phyloP scores from a whole-genome alignment of 2,113 vertebrate species.

The Labeo catla region DNA sequence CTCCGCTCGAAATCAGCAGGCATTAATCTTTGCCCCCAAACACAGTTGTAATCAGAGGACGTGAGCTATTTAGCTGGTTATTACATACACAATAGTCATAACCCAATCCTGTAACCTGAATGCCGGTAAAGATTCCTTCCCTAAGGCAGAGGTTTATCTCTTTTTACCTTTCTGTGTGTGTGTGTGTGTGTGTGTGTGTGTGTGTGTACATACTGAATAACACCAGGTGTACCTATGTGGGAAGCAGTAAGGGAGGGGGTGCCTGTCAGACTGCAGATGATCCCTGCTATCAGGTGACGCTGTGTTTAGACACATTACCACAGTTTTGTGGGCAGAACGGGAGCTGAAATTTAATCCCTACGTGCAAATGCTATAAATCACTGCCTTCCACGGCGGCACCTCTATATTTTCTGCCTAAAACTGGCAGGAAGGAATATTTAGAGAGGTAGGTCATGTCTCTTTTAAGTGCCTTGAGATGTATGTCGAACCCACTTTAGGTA shows the following conservation, averaged over 20 bases:
- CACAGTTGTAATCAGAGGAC: constrained; percentile 55
- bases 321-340: constrained; percentile 65
- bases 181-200: constrained; percentile 54
- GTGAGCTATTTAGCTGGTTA: constrained; percentile 52
- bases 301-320: constrained; percentile 66
- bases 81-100: constrained; percentile 55
- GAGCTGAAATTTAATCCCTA: constrained; percentile 65
- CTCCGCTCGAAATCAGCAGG: constrained; percentile 43
- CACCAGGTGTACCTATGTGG: constrained; percentile 57
- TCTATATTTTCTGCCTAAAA: constrained; percentile 47
- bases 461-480: constrained; percentile 41
- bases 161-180: constrained; percentile 44
- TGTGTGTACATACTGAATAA: constrained; percentile 52
- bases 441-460: constrained; percentile 61
- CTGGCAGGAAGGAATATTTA: constrained; percentile 59
- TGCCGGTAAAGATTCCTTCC: constrained; percentile 46
- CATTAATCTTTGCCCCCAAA: constrained; percentile 53
- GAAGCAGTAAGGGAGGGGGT: constrained; percentile 44
- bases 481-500: constrained; percentile 33
- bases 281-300: constrained; percentile 60
- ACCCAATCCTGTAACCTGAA: constrained; percentile 50
- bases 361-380: constrained; percentile 64
- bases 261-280: constrained; percentile 60
- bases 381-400: constrained; percentile 47
- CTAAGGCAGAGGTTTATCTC: constrained; percentile 48